Conservation (phyloP, 2,113 vertebrate species). For the Cygnus atratus region DNA sequence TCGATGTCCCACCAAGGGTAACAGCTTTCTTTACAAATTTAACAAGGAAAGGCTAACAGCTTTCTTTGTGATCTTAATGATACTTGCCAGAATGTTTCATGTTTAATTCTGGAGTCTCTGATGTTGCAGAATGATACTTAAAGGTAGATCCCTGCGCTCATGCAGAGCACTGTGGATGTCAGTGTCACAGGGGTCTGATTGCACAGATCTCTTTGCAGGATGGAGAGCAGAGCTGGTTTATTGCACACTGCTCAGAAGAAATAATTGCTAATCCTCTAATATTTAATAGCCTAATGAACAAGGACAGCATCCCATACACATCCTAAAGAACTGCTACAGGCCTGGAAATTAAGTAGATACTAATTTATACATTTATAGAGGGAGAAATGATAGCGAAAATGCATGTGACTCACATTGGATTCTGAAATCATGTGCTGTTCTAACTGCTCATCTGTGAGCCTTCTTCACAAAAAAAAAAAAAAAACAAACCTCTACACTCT, state of each 20-base stretch:
- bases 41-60: background rate
- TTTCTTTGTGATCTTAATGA: background rate
- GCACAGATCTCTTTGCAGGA: background rate
- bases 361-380: background rate
- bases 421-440: background rate
- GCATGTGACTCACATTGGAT: background rate
- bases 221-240: background rate
- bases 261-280: background rate
- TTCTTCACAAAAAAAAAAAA: background rate
- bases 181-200: conserved; percentile 12
- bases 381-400: background rate
- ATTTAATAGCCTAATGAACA: background rate
- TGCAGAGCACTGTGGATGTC: background rate
- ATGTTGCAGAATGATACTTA: background rate
- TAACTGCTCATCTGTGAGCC: background rate
- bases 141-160: background rate
- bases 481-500: background rate
- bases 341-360: background rate
- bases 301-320: background rate
- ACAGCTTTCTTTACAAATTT: background rate
- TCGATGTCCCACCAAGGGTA: background rate
- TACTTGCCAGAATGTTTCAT: background rate
- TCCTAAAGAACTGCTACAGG: background rate
- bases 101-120: background rate
- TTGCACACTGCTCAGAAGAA: background rate